Evolutionary conservation across 2,888 invertebrate genomes (phyloP), one percentile per base, ranked within the genome.

Genomic region (Zygaena filipendulae): DNA sequence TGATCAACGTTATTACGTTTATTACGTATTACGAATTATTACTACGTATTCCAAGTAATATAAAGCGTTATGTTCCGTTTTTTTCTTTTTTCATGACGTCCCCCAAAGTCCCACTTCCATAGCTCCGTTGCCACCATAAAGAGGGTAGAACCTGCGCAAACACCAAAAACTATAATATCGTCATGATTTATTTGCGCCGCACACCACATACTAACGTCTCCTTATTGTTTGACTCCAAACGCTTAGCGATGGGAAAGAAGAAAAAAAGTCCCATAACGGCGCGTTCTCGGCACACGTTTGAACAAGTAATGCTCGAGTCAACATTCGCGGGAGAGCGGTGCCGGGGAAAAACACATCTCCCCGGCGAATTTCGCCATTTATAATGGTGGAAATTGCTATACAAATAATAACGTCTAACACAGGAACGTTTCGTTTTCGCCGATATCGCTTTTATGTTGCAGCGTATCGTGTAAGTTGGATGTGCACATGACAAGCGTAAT

Each of bases 251-350:
- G 8, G 22, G 16, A 9, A 4, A 7, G 29, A 12, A 12, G 23
- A 33, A 29, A 33, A 34, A 36, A 24, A 16, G 16, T 6, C 16
- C 16, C 5, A 16, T 7, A 7, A 7, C 16, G 16, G 16, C 36
- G 41, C n/a, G n/a, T n/a, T n/a, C n/a, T n/a, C n/a, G 32, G 50
- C 55, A 59, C 61, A 59, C 55, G 67, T 71, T 71, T 71, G 61
- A 58, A 55, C 69, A 67, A 69, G 67, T 71, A 71, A 71, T 70
- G 68, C 66, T 47, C 49, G 46, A 59, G 68, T 67, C 67, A 71
- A 71, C 67, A 69, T 42, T 36, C 40, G 45, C 32, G 33, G 23
- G 38, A 35, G 35, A 39, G 25, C 23, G 31, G 33, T 33, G 27
- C 26, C 23, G 27, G 36, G 43, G 45, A 43, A 39, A 45, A 49